Evolutionary conservation across 2,888 invertebrate genomes (phyloP).

Genomic region (Bursaphelenchus okinawaensis): DNA sequence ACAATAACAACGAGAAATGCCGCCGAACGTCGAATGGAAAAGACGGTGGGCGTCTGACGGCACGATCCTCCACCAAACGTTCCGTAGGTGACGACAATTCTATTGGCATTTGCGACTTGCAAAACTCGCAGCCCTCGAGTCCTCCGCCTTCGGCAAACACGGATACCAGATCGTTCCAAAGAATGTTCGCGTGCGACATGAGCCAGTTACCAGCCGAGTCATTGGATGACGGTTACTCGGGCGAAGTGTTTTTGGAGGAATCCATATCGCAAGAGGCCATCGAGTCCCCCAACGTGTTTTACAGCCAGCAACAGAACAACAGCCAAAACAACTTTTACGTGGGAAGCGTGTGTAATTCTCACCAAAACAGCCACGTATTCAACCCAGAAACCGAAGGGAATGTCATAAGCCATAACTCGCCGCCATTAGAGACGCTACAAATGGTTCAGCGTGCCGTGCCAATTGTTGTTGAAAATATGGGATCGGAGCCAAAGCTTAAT

Average conservation of each 20-base stretch:
- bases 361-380: background rate
- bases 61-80: background rate
- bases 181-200: slow-evolving; percentile 52
- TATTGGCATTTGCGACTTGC: background rate
- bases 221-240: slow-evolving; percentile 8
- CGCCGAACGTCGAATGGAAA: slow-evolving; percentile 5
- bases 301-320: background rate
- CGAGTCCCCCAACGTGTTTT: background rate
- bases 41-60: slow-evolving; percentile 4
- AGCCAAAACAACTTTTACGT: background rate
- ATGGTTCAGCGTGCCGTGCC: background rate
- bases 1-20: slow-evolving; percentile 1
- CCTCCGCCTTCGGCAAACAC: slow-evolving; percentile 13
- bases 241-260: slow-evolving; percentile 8
- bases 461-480: background rate
- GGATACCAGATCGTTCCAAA: slow-evolving; percentile 32
- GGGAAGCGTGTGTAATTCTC: background rate
- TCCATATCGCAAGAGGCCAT: background rate
- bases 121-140: slow-evolving; percentile 1
- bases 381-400: background rate
- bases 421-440: background rate
- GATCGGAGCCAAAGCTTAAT: background rate
- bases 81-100: slow-evolving; percentile 5
- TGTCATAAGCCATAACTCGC: background rate
- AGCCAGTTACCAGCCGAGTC: slow-evolving; percentile 49